These are phyloP conservation scores for Esox niger DNA, from an alignment of 2,113 vertebrate species.

Conservation along the genomic window DNA sequence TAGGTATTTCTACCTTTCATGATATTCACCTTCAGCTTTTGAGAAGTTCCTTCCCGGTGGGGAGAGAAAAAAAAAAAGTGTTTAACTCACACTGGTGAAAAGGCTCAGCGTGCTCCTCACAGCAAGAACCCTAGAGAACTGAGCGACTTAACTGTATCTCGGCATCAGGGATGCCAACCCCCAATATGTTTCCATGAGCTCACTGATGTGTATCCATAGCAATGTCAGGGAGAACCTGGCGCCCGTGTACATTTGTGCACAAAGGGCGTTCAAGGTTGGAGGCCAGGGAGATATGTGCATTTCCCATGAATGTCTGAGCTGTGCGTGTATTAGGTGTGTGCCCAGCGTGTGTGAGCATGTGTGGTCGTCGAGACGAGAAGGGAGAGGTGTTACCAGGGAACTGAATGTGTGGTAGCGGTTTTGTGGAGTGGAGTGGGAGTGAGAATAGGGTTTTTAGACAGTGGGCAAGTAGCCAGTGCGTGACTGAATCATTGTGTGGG, in stretches of 20 bases:
- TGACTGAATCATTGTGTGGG: conserved; percentile 63
- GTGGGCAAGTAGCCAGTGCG: conserved; percentile 53
- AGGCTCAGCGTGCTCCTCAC: too few species aligned
- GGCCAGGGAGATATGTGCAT: background rate
- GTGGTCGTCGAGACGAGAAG: conserved; percentile 17
- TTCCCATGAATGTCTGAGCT: background rate
- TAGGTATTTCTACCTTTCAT: background rate
- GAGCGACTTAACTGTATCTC: too few species aligned
- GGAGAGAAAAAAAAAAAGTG: too few species aligned
- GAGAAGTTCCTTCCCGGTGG: background rate
- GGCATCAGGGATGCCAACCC: background rate
- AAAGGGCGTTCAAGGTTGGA: background rate
- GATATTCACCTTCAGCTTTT: background rate
- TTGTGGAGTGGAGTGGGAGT: conserved; percentile 26
- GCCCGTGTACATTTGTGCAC: background rate
- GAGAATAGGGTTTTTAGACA: conserved; percentile 54
- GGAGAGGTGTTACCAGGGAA: conserved; percentile 24
- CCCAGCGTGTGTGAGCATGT: background rate
- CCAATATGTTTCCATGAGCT: conserved; percentile 18
- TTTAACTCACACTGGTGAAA: conserved; percentile 3
- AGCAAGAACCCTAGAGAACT: too few species aligned
- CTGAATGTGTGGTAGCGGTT: conserved; percentile 32
- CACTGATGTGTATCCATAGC: conserved; percentile 40
- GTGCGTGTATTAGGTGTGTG: conserved; percentile 7
- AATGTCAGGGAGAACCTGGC: conserved; percentile 30